Evolutionary conservation across 2,797 vertebrate genomes (phyloP).

Genomic region (Tenualosa ilisha): DNA sequence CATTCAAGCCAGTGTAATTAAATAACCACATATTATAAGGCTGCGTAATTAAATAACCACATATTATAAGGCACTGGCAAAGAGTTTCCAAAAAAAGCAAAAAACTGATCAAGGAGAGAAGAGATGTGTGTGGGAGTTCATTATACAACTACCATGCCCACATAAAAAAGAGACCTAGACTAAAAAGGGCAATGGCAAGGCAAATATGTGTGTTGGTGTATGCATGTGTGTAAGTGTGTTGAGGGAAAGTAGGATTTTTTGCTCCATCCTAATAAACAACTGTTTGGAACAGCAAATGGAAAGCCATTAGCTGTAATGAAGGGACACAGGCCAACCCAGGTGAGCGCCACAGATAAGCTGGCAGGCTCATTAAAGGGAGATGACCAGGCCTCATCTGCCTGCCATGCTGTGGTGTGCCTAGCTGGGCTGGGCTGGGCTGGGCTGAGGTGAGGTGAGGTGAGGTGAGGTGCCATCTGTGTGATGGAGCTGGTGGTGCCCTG

Average conservation of each 20-base stretch:
- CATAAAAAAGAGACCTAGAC: background rate
- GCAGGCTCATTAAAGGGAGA: slow-evolving; percentile 25
- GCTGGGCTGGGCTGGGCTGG: no score
- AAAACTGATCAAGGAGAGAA: background rate
- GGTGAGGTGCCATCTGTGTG: slow-evolving; percentile 34
- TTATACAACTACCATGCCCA: background rate
- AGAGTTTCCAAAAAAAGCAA: background rate
- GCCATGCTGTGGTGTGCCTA: background rate
- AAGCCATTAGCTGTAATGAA: slow-evolving; percentile 16
- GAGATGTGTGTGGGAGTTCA: background rate
- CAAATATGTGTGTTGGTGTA: background rate
- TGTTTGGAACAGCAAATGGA: slow-evolving; percentile 1
- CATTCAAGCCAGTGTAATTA: no score
- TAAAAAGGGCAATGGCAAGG: background rate
- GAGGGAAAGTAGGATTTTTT: background rate
- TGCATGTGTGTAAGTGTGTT: background rate
- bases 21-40: no score
- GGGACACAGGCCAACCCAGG: background rate
- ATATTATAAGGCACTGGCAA: background rate
- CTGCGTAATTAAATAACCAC: background rate
- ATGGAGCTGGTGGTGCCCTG: slow-evolving; percentile 27
- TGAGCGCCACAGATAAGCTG: background rate
- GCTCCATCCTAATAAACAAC: background rate
- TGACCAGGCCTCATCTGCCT: slow-evolving; percentile 34
- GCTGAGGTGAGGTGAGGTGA: background rate